Evolutionary conservation across 1,140 invertebrate species (phyloP).

Genomic region (Acromyrmex charruanus): DNA sequence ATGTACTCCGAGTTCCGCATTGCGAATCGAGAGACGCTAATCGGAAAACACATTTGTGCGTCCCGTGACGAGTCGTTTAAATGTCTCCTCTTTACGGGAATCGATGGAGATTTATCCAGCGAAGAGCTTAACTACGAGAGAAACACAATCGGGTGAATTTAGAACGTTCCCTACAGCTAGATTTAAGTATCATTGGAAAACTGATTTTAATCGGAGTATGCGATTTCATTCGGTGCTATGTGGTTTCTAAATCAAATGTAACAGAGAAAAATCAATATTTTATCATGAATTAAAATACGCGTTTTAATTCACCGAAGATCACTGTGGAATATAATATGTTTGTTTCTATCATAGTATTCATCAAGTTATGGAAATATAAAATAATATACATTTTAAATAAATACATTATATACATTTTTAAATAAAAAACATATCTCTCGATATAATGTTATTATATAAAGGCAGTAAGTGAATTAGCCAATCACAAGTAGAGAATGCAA

Average conservation of each 20-base stretch:
- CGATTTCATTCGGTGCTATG: not conserved
- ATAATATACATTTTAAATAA: not conserved
- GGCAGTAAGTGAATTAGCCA: no score
- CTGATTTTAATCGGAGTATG: constrained; percentile 30
- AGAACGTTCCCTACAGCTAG: not conserved
- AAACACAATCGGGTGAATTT: constrained; percentile 24
- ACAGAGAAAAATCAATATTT: not conserved
- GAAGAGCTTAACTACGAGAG: constrained; percentile 28
- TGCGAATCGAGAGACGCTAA: constrained; percentile 15
- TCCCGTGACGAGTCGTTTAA: constrained; percentile 18
- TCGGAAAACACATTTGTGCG: constrained; percentile 26
- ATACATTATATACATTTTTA: not conserved
- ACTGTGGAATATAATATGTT: not conserved
- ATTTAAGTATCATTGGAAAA: constrained; percentile 18
- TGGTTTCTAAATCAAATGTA: not conserved
- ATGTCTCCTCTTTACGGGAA: constrained; percentile 17
- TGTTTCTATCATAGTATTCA: not conserved
- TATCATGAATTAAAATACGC: not conserved
- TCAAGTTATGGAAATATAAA: not conserved
- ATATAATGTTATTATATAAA: not conserved
- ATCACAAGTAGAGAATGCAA: no score
- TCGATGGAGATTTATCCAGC: constrained; percentile 20
- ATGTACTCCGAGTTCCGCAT: not conserved
- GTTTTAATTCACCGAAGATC: not conserved
- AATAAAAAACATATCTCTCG: not conserved